phyloP scores from a whole-genome alignment of 2,888 invertebrate species.

The Limnephilus rhombicus region DNA sequence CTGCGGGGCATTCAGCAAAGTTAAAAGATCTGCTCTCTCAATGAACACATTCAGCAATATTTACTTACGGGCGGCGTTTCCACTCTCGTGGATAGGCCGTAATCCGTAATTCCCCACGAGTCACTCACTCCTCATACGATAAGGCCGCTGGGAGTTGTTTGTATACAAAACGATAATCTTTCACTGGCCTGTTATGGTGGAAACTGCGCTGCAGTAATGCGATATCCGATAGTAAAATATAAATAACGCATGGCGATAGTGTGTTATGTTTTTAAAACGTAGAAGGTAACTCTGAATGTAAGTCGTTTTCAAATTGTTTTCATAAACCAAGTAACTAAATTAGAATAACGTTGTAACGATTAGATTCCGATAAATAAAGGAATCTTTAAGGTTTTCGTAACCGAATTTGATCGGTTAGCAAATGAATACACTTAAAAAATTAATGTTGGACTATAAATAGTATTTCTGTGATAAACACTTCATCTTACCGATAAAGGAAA shows the following conservation, averaged over 20 bases:
- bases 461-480: no score
- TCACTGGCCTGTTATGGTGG: background rate
- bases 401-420: no score
- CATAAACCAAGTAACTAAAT: no score
- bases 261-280: background rate
- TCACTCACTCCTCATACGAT: background rate
- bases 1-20: background rate
- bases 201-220: background rate
- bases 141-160: background rate
- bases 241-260: background rate
- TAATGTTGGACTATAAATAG: no score
- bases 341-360: no score
- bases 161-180: background rate
- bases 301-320: no score
- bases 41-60: slow-evolving; percentile 31
- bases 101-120: background rate
- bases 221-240: background rate
- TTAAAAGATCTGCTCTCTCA: slow-evolving; percentile 4
- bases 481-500: no score
- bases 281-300: no score
- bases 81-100: background rate
- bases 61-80: background rate
- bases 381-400: no score
- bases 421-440: no score
- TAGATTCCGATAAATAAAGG: no score